These are phyloP conservation scores for Brenthis ino DNA, from an alignment of 2,888 invertebrate genomes.

Conservation along the genomic window DNA sequence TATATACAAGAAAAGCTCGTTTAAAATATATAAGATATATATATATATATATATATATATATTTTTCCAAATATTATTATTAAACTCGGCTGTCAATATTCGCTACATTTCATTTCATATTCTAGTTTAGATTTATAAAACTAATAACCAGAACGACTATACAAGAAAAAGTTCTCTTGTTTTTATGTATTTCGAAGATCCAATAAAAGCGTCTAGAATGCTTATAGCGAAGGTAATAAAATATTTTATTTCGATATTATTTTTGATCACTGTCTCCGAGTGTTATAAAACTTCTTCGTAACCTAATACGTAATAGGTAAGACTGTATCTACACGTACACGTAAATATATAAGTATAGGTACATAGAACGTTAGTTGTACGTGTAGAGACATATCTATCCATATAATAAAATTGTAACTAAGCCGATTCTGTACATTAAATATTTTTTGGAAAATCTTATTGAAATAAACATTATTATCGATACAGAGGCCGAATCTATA, in stretches of 20 bases:
- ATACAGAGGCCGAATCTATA: too few relatives aligned
- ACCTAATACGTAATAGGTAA: conserved; percentile 1
- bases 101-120: conserved; percentile 22
- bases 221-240: conserved; percentile 17
- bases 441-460: too few relatives aligned
- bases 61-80: conserved; percentile 7
- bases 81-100: conserved; percentile 27
- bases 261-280: conserved; percentile 9
- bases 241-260: conserved; percentile 24
- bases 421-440: too few relatives aligned
- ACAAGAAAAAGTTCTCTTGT: conserved; percentile 15
- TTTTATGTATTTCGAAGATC: conserved; percentile 19
- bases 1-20: too few relatives aligned
- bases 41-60: too few relatives aligned
- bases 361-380: too few relatives aligned
- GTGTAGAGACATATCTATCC: too few relatives aligned
- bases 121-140: conserved; percentile 26
- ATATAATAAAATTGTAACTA: too few relatives aligned
- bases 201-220: conserved; percentile 20
- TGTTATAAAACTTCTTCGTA: conserved; percentile 6
- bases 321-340: too few relatives aligned
- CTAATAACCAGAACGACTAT: conserved; percentile 16
- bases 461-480: too few relatives aligned
- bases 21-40: too few relatives aligned
- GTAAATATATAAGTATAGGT: too few relatives aligned